These are phyloP conservation scores for Caracal caracal DNA, from an alignment of 2,113 vertebrate genomes.

Conservation along the genomic window DNA sequence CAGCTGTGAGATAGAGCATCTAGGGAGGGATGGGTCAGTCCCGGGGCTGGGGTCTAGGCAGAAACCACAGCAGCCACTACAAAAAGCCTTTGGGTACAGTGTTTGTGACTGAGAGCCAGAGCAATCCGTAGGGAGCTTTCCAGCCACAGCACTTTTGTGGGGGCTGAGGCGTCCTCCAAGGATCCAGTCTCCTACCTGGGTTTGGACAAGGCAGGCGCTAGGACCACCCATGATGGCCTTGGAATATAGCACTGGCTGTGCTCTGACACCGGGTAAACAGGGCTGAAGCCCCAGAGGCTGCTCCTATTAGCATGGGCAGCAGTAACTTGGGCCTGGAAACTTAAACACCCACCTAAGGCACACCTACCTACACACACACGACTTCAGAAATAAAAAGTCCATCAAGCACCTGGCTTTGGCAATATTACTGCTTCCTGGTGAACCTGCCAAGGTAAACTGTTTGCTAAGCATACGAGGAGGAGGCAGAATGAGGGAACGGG, in stretches of 20 bases:
- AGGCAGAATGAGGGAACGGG: not conserved
- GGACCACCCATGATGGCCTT: not conserved
- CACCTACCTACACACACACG: slow-evolving; percentile 45
- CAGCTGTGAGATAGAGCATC: not conserved
- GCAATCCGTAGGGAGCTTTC: not conserved
- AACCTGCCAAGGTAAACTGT: slow-evolving; percentile 71
- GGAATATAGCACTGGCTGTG: not conserved
- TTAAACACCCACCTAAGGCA: not conserved
- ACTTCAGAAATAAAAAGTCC: slow-evolving; percentile 47
- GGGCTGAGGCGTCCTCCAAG: not conserved
- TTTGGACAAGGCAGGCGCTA: not conserved
- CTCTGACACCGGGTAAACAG: not conserved
- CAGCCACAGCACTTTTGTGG: not conserved
- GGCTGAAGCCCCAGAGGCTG: not conserved
- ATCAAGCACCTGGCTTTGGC: slow-evolving; percentile 15
- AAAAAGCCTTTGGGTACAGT: not conserved
- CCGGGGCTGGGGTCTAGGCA: not conserved
- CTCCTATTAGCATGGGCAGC: not conserved
- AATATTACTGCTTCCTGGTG: slow-evolving; percentile 70
- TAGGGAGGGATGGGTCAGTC: not conserved
- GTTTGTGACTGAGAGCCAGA: not conserved
- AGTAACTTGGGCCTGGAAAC: slow-evolving; percentile 26
- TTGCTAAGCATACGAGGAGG: slow-evolving; percentile 58
- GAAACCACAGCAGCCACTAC: not conserved
- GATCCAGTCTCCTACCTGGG: not conserved